Percentiles rank a stretch among this genome's conserved stretches.
phyloP scores from a whole-genome alignment of 2,113 vertebrate species.

The Phrynocephalus versicolor region DNA sequence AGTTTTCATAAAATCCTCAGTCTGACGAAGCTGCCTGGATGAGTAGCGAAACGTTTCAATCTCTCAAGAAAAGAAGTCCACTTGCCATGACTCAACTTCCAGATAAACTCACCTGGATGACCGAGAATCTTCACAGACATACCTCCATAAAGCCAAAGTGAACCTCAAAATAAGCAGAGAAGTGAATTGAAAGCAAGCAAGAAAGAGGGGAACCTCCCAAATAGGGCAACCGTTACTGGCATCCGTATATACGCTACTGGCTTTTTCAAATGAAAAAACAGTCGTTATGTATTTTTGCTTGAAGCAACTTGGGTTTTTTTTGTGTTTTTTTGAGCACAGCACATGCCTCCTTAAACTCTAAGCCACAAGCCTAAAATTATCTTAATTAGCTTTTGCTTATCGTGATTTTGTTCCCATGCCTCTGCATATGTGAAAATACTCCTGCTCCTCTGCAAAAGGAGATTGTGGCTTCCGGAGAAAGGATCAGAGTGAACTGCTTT shows the following conservation, averaged over 20 bases:
- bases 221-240: slow-evolving; percentile 47
- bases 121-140: no score
- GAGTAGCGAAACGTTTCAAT: no score
- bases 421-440: slow-evolving; percentile 4
- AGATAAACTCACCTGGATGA: no score
- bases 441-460: background rate
- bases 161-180: slow-evolving; percentile 15
- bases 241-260: background rate
- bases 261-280: slow-evolving; percentile 48
- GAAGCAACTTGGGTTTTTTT: slow-evolving; percentile 22
- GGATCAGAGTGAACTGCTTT: background rate
- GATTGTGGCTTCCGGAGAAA: background rate
- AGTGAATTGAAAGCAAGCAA: background rate
- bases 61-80: no score
- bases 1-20: no score
- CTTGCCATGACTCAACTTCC: no score
- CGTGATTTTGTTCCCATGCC: background rate
- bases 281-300: slow-evolving; percentile 53
- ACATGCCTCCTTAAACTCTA: slow-evolving; percentile 11
- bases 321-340: slow-evolving; percentile 10
- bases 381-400: slow-evolving; percentile 17
- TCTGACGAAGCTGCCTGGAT: no score
- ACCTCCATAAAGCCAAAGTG: slow-evolving; percentile 58
- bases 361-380: slow-evolving; percentile 25
- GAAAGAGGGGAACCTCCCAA: background rate